A percentile compares a stretch with the other conserved stretches of the same genome.
phyloP scores from a whole-genome alignment of 2,888 invertebrate genomes.

The Heteropelma amictum region DNA sequence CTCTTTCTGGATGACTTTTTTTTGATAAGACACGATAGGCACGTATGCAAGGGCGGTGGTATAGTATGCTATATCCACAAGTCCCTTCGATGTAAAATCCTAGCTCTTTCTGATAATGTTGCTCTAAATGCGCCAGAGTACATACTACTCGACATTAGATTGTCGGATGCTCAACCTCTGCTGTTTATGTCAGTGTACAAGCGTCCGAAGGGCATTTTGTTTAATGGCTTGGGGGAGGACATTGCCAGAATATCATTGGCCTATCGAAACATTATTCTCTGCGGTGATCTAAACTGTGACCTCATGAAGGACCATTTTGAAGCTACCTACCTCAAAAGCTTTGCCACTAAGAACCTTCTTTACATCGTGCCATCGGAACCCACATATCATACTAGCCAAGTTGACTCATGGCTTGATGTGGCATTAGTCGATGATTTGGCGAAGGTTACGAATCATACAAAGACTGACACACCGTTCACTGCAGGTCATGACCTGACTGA shows the following conservation, averaged over 20 bases:
- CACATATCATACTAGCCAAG: background rate
- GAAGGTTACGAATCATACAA: background rate
- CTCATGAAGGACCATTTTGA: background rate
- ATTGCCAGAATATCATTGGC: background rate
- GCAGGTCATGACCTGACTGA: background rate
- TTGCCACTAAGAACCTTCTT: too few relatives aligned
- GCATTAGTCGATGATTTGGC: background rate
- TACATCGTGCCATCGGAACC: background rate
- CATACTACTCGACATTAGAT: background rate
- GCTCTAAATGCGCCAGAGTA: background rate
- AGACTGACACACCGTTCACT: background rate
- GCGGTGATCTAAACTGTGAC: background rate
- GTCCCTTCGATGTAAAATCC: background rate
- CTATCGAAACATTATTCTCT: background rate
- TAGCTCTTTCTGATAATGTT: background rate
- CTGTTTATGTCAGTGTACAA: background rate
- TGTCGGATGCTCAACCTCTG: background rate
- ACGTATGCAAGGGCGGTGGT: slow-evolving; percentile 15
- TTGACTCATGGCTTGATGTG: background rate
- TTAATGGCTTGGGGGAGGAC: background rate
- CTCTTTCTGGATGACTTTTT: background rate
- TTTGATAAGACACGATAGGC: background rate
- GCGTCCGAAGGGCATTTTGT: background rate
- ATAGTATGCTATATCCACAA: slow-evolving; percentile 30
- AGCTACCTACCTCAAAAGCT: background rate